A percentile compares a stretch with the other conserved stretches of the same genome.
Evolutionary conservation across 2,888 invertebrate genomes (phyloP).

Genomic region (Drosophila kuntzei): DNA sequence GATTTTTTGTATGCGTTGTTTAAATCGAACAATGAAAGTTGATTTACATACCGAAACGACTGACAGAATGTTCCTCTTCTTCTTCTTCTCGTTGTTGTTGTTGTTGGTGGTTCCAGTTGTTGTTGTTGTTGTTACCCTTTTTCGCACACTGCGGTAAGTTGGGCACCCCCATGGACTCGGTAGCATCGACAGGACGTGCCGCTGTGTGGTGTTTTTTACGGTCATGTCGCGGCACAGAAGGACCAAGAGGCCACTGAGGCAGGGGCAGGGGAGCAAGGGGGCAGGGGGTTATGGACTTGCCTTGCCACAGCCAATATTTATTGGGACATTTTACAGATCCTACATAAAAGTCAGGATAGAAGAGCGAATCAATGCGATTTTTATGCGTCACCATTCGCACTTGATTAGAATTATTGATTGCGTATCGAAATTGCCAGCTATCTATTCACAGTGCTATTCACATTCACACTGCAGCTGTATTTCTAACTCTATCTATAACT

Average conservation of each 20-base stretch:
- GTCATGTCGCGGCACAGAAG: constrained; percentile 61
- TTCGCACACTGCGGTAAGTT: constrained; percentile 33
- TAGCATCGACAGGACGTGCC: constrained; percentile 49
- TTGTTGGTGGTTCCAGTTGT: constrained; percentile 45
- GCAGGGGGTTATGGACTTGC: constrained; percentile 30
- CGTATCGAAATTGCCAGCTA: constrained; percentile 61
- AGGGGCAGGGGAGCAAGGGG: background rate
- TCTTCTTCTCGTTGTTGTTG: constrained; percentile 16
- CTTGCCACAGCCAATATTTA: constrained; percentile 58
- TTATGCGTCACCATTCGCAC: constrained; percentile 79
- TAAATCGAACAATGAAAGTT: constrained; percentile 84
- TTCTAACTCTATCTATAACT: background rate
- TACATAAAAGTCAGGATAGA: constrained; percentile 47
- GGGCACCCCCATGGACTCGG: constrained; percentile 68
- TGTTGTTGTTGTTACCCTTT: constrained; percentile 55
- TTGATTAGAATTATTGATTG: constrained; percentile 83
- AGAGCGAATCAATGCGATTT: constrained; percentile 66
- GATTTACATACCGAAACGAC: constrained; percentile 86
- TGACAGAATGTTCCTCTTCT: constrained; percentile 59
- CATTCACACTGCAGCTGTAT: constrained; percentile 13
- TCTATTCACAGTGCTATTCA: constrained; percentile 41
- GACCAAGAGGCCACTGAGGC: constrained; percentile 1
- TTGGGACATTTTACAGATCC: constrained; percentile 34
- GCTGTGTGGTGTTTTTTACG: constrained; percentile 72
- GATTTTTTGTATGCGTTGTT: constrained; percentile 69